phyloP scores from a whole-genome alignment of 2,888 invertebrate species.

The Toxonevra muliebris region DNA sequence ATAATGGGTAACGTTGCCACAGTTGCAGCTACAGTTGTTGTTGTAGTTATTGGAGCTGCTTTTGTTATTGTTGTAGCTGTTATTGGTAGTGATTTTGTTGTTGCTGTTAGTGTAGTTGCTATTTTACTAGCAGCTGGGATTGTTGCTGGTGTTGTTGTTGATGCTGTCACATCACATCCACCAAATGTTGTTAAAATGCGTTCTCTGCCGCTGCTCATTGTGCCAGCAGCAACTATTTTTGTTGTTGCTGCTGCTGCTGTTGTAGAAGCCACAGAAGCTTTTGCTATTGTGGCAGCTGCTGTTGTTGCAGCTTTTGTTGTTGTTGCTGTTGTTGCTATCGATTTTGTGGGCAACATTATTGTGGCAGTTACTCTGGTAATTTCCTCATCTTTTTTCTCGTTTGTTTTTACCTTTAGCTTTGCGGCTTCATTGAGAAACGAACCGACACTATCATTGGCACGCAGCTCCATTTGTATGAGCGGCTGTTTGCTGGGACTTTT shows the following conservation, averaged over 20 bases:
- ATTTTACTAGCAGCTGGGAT: neutral
- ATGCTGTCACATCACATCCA: constrained; percentile 17
- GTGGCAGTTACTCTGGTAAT: constrained; percentile 43
- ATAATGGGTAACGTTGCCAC: neutral
- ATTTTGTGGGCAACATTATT: constrained; percentile 36
- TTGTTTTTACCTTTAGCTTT: constrained; percentile 12
- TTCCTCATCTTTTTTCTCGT: constrained; percentile 33
- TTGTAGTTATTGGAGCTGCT: constrained; percentile 12
- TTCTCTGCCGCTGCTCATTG: constrained; percentile 57
- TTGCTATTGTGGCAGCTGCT: neutral
- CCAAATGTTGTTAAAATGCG: constrained; percentile 55
- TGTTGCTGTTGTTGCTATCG: constrained; percentile 34
- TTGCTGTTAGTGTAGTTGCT: neutral
- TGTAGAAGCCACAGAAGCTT: constrained; percentile 3
- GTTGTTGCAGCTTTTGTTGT: constrained; percentile 27
- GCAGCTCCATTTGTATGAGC: constrained; percentile 48
- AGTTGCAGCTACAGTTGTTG: constrained; percentile 10
- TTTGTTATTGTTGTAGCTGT: constrained; percentile 36
- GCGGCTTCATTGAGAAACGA: constrained; percentile 46
- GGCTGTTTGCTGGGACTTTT: constrained; percentile 56
- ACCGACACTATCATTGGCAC: constrained; percentile 48
- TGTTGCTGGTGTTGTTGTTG: constrained; percentile 31
- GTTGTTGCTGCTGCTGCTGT: constrained; percentile 38
- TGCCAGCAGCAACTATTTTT: constrained; percentile 53
- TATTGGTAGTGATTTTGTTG: constrained; percentile 17